Conservation (phyloP, 1,140 invertebrate species). For the Apolygus lucorum region DNA sequence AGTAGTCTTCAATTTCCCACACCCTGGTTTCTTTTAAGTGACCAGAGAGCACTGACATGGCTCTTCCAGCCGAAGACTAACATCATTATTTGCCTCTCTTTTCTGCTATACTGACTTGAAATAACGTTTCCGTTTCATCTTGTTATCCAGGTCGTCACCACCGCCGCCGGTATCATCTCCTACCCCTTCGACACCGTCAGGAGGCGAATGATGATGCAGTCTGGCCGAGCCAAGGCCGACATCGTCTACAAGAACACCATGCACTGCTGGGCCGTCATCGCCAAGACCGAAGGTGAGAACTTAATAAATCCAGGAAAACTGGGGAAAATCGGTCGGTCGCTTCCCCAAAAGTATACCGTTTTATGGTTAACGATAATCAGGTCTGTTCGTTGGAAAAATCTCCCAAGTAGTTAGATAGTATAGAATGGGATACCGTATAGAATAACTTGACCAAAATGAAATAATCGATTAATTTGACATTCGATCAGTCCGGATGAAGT, state of each 20-base stretch:
- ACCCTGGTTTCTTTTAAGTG: no score
- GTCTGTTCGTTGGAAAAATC: no score
- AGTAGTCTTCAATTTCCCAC: no score
- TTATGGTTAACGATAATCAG: no score
- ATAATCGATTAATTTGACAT: no score
- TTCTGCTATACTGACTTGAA: neutral
- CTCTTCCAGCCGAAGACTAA: neutral
- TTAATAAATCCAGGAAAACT: no score
- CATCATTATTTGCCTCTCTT: neutral
- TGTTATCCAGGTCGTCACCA: slow-evolving; percentile 54
- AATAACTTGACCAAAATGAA: no score
- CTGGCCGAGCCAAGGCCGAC: slow-evolving; percentile 55
- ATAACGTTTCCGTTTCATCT: slow-evolving; percentile 29
- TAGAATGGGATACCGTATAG: no score
- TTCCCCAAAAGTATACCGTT: no score
- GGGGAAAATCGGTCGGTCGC: no score
- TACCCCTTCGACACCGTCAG: slow-evolving; percentile 86
- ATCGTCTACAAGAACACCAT: slow-evolving; percentile 64
- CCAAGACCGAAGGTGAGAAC: slow-evolving; percentile 55
- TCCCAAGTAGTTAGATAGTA: no score
- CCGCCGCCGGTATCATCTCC: slow-evolving; percentile 68
- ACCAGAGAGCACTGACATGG: neutral
- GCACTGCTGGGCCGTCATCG: slow-evolving; percentile 64
- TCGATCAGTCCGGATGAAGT: no score
- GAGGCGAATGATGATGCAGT: slow-evolving; percentile 87